Conservation (phyloP, 2,797 vertebrate species). For the Poeciliopsis paucimaculata region DNA sequence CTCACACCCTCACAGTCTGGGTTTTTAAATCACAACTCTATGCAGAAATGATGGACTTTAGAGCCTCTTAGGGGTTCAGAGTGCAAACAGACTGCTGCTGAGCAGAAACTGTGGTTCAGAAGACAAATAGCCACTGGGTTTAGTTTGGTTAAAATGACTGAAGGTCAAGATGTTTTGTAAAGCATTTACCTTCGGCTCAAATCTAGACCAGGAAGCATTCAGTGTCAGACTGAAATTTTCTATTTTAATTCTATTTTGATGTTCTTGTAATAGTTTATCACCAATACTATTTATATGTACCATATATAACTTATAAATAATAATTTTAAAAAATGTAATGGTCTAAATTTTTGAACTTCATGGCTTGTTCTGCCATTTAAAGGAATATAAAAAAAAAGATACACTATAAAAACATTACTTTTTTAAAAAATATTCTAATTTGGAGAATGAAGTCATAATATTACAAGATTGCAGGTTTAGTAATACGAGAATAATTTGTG, state of each 20-base stretch:
- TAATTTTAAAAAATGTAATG: not conserved
- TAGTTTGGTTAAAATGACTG: not conserved
- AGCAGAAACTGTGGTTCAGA: not conserved
- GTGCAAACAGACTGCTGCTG: not conserved
- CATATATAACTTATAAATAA: not conserved
- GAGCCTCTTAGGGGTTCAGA: slow-evolving; percentile 1
- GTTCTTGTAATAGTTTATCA: no score
- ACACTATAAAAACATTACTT: not conserved
- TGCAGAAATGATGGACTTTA: not conserved
- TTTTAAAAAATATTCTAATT: not conserved
- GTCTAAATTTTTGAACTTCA: not conserved
- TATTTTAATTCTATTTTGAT: not conserved
- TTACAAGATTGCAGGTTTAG: no score
- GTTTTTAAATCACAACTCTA: not conserved
- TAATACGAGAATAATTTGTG: no score
- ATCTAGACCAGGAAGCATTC: not conserved
- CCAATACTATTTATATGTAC: not conserved
- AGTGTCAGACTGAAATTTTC: not conserved
- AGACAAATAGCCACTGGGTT: not conserved
- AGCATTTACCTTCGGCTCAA: not conserved
- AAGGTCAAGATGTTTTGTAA: not conserved
- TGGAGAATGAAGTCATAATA: no score
- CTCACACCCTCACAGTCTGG: slow-evolving; percentile 7
- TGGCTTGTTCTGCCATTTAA: not conserved
- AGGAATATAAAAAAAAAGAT: not conserved